phyloP scores from a whole-genome alignment of 2,797 vertebrate species.

The Myiothlypis coronata region DNA sequence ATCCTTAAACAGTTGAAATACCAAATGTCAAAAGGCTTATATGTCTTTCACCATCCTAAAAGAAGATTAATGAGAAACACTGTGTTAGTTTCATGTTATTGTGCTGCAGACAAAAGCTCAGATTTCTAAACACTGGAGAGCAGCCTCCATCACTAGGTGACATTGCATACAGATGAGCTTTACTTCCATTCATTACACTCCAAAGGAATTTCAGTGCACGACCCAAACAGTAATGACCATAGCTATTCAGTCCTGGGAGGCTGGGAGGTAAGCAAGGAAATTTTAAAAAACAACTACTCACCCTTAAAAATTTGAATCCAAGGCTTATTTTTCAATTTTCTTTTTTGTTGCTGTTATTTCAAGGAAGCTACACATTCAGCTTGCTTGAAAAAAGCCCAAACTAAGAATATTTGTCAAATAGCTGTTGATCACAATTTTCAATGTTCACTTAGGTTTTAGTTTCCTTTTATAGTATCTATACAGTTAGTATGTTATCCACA shows the following conservation, averaged over 20 bases:
- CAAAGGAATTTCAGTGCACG: background rate
- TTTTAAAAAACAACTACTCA: background rate
- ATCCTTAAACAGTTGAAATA: background rate
- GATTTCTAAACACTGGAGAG: background rate
- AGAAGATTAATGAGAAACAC: constrained; percentile 20
- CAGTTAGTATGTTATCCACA: background rate
- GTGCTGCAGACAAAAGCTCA: constrained; percentile 30
- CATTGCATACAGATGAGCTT: constrained; percentile 27
- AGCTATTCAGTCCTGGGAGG: background rate
- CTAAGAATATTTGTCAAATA: background rate
- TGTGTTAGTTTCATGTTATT: background rate
- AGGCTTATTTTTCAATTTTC: background rate
- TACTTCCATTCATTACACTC: constrained; percentile 19
- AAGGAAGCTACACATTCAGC: background rate
- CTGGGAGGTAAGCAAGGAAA: background rate
- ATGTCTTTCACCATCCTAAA: background rate
- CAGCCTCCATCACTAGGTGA: background rate
- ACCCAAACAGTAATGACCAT: background rate
- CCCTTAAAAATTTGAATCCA: background rate
- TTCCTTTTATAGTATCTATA: background rate
- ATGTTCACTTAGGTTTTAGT: background rate
- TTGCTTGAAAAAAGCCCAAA: background rate
- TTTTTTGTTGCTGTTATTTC: background rate
- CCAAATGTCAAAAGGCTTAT: background rate
- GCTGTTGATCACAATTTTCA: background rate